These are phyloP conservation scores for Merluccius polli DNA, from an alignment of 2,797 vertebrate species.

Conservation along the genomic window DNA sequence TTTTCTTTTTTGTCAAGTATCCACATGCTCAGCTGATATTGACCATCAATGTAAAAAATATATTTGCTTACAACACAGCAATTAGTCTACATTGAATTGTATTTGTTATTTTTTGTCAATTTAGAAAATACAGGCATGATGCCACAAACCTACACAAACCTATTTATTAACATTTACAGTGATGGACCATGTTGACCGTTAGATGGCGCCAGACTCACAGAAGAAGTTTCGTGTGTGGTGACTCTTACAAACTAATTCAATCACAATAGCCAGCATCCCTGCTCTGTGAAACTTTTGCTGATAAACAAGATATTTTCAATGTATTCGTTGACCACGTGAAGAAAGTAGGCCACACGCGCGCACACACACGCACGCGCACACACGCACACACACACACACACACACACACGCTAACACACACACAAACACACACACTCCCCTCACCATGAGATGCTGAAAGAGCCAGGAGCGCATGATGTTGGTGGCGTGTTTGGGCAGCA, in stretches of 20 bases:
- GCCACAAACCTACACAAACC: not conserved
- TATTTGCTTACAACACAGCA: not conserved
- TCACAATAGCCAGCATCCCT: not conserved
- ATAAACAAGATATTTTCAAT: not conserved
- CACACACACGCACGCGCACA: constrained; percentile 11
- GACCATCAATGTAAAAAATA: not conserved
- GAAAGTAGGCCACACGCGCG: not conserved
- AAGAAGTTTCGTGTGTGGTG: not conserved
- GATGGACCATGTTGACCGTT: not conserved
- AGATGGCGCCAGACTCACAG: not conserved
- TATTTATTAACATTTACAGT: not conserved
- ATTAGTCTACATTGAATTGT: not conserved
- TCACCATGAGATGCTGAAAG: constrained; percentile 99
- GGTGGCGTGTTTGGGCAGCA: constrained; percentile 97
- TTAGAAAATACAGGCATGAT: not conserved
- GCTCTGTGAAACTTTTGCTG: not conserved
- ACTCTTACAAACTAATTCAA: not conserved
- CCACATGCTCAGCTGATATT: not conserved
- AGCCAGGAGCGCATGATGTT: constrained; percentile 99
- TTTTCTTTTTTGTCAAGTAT: not conserved
- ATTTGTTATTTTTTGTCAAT: not conserved
- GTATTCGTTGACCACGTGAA: not conserved
- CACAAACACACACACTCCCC: constrained; percentile 32
- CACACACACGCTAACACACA: not conserved
- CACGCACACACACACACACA: constrained; percentile 7